Evolutionary conservation across 2,888 invertebrate species (phyloP).

Genomic region (Ennomos fuscantarius): DNA sequence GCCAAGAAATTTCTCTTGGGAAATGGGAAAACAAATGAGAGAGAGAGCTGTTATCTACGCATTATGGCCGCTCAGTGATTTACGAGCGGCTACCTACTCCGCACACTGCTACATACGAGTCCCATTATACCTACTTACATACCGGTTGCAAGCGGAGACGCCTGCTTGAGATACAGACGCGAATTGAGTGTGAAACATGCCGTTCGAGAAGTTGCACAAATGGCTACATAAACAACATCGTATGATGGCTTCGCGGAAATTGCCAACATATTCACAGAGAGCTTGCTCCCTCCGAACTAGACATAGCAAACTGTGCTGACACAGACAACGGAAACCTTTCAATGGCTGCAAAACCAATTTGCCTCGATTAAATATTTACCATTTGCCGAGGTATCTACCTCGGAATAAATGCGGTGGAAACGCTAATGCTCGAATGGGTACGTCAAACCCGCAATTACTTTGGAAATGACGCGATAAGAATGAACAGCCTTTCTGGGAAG

Average conservation of each 20-base stretch:
- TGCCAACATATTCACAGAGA: slow-evolving; percentile 34
- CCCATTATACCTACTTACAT: slow-evolving; percentile 33
- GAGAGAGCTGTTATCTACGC: slow-evolving; percentile 82
- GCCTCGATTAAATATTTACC: slow-evolving; percentile 48
- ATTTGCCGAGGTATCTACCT: slow-evolving; percentile 44
- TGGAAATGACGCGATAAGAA: slow-evolving; percentile 47
- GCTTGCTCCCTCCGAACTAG: slow-evolving; percentile 42
- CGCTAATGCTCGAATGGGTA: slow-evolving; percentile 30
- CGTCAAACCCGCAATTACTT: slow-evolving; percentile 49
- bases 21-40: slow-evolving; percentile 83
- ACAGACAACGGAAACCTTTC: slow-evolving; percentile 48
- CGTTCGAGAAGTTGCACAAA: slow-evolving; percentile 67
- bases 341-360: slow-evolving; percentile 47
- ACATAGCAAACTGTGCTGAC: slow-evolving; percentile 38
- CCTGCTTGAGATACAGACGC: slow-evolving; percentile 70
- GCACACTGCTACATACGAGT: slow-evolving; percentile 51
- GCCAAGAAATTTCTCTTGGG: slow-evolving; percentile 79
- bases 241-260: slow-evolving; percentile 49
- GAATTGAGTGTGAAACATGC: slow-evolving; percentile 74
- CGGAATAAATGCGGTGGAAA: slow-evolving; percentile 41
- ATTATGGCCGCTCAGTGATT: slow-evolving; percentile 78
- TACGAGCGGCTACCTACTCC: slow-evolving; percentile 71
- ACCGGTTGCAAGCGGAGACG: slow-evolving; percentile 70
- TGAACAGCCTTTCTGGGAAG: slow-evolving; percentile 53
- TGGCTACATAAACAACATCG: slow-evolving; percentile 56